A percentile compares a stretch with the other conserved stretches of the same genome.
These are phyloP conservation scores for Cyprinodon diabolis DNA, from an alignment of 2,797 vertebrate species.

Conservation along the genomic window DNA sequence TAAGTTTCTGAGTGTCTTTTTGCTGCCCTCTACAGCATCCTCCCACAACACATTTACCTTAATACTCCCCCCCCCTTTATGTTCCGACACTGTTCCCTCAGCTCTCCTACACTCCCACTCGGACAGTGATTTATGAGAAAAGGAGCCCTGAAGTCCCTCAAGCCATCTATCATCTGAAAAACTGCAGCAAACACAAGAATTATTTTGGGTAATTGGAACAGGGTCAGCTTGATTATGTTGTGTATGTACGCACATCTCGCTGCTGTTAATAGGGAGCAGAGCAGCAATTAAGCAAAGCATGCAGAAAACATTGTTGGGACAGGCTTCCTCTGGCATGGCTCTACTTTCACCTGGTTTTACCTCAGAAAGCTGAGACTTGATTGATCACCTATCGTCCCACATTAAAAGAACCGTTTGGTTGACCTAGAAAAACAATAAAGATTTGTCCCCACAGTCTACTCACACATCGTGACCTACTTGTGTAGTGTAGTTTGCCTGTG, in stretches of 20 bases:
- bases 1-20: constrained; percentile 67
- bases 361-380: constrained; percentile 58
- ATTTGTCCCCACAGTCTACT: constrained; percentile 59
- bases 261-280: constrained; percentile 72
- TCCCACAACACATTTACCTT: constrained; percentile 44
- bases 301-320: constrained; percentile 60
- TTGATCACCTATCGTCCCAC: constrained; percentile 64
- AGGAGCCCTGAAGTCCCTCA: constrained; percentile 80
- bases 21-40: constrained; percentile 65
- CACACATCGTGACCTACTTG: constrained; percentile 82
- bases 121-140: constrained; percentile 86
- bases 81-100: constrained; percentile 67
- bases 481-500: constrained; percentile 67
- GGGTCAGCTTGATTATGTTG: constrained; percentile 81
- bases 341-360: constrained; percentile 44
- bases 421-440: constrained; percentile 79
- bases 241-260: constrained; percentile 69
- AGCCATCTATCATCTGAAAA: constrained; percentile 85
- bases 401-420: constrained; percentile 63
- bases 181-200: constrained; percentile 85
- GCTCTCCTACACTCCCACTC: constrained; percentile 62
- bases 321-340: constrained; percentile 37
- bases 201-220: constrained; percentile 87
- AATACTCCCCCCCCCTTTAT: constrained; percentile 47
- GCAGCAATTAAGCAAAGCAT: constrained; percentile 74